These are phyloP conservation scores for Synanthedon andrenaeformis DNA, from an alignment of 2,888 invertebrate species.

Conservation along the genomic window DNA sequence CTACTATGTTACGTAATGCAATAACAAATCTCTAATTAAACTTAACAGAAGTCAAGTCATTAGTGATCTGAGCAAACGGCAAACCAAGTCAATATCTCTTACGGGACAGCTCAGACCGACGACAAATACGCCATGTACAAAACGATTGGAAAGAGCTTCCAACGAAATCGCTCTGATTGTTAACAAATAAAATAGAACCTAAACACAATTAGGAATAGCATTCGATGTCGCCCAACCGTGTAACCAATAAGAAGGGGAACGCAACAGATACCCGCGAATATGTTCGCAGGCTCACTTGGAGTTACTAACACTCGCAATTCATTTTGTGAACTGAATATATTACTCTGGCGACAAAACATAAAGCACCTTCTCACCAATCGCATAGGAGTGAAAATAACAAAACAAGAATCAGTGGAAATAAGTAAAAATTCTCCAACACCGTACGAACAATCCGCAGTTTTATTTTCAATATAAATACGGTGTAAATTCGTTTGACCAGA, in stretches of 20 bases:
- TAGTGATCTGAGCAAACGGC: constrained; percentile 32
- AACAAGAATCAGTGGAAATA: constrained; percentile 41
- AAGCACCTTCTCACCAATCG: constrained; percentile 32
- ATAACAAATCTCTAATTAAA: constrained; percentile 8
- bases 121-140: constrained; percentile 50
- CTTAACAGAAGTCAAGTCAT: constrained; percentile 11
- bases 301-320: constrained; percentile 70
- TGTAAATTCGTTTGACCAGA: constrained; percentile 19
- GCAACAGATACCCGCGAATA: constrained; percentile 68
- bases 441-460: constrained; percentile 30
- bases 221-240: constrained; percentile 36
- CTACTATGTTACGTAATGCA: not conserved
- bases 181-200: constrained; percentile 40
- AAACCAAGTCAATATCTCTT: constrained; percentile 38
- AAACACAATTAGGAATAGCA: constrained; percentile 41
- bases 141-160: constrained; percentile 41
- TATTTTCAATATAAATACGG: constrained; percentile 24
- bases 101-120: constrained; percentile 32
- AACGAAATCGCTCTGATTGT: constrained; percentile 29
- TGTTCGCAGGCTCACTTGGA: constrained; percentile 67
- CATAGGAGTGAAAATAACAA: constrained; percentile 42
- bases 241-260: constrained; percentile 56
- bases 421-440: constrained; percentile 30
- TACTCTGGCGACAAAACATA: constrained; percentile 40
- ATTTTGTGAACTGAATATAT: constrained; percentile 70